phyloP scores from a whole-genome alignment of 2,888 invertebrate genomes.

The Pasiphila rectangulata region DNA sequence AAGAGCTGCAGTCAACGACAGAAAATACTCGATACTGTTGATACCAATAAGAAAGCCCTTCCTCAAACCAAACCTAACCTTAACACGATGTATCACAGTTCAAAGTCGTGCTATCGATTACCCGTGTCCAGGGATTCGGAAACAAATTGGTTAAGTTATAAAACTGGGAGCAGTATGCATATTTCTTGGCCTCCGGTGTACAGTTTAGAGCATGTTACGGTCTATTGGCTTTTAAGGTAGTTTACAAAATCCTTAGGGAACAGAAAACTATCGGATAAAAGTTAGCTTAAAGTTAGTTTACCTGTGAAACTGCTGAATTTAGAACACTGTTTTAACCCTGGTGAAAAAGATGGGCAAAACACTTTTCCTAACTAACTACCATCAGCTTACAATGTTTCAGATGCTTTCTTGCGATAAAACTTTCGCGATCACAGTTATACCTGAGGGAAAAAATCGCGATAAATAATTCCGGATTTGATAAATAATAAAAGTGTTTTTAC shows the following conservation, averaged over 20 bases:
- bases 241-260: conserved; percentile 8
- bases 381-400: too few species aligned
- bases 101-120: conserved; percentile 9
- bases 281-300: neutral
- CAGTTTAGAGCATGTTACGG: conserved; percentile 37
- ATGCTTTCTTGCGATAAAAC: too few species aligned
- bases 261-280: conserved; percentile 6
- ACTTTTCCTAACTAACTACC: too few species aligned
- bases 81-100: conserved; percentile 1
- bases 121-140: conserved; percentile 38
- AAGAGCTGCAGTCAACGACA: conserved; percentile 6
- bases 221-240: conserved; percentile 33
- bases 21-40: conserved; percentile 15
- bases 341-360: neutral
- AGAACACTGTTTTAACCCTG: neutral
- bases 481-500: too few species aligned
- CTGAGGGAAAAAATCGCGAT: too few species aligned
- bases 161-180: conserved; percentile 58
- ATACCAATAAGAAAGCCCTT: conserved; percentile 12
- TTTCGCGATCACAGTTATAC: too few species aligned
- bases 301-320: neutral
- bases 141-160: conserved; percentile 73
- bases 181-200: conserved; percentile 47
- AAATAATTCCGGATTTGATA: too few species aligned
- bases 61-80: conserved; percentile 5